A percentile compares a stretch with the other conserved stretches of the same genome.
Conservation (phyloP, 2,113 vertebrate genomes). For the Gila orcuttii region DNA sequence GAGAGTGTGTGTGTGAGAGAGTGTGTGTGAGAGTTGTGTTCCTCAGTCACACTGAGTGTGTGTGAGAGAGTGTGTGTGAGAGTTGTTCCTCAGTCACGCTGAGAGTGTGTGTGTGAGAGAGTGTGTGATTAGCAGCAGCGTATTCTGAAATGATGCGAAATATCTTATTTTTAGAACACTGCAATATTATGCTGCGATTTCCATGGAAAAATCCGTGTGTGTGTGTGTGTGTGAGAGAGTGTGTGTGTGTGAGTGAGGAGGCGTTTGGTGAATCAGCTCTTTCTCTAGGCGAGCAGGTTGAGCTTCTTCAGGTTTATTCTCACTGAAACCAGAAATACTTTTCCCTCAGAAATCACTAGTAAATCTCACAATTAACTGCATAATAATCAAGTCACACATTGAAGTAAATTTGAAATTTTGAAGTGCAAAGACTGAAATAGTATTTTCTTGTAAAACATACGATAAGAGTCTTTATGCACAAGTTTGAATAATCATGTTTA, state of each 20-base stretch:
- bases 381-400: too few relatives aligned
- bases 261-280: not conserved
- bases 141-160: not conserved
- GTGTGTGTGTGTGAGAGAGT: too few relatives aligned
- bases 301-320: not conserved
- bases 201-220: too few relatives aligned
- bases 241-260: not conserved
- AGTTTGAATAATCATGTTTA: too few relatives aligned
- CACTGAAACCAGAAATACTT: not conserved
- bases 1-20: not conserved
- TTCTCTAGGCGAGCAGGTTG: not conserved
- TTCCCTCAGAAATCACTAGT: too few relatives aligned
- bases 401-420: too few relatives aligned
- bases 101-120: not conserved
- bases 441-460: too few relatives aligned
- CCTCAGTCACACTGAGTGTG: not conserved
- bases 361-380: too few relatives aligned
- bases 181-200: not conserved
- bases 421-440: too few relatives aligned
- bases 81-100: too few relatives aligned
- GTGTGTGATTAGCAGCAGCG: not conserved
- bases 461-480: too few relatives aligned
- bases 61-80: not conserved
- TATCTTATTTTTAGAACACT: slow-evolving; percentile 16
- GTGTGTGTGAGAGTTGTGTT: not conserved